Evolutionary conservation across 2,888 invertebrate genomes (phyloP).

Genomic region (Tenodera sinensis): DNA sequence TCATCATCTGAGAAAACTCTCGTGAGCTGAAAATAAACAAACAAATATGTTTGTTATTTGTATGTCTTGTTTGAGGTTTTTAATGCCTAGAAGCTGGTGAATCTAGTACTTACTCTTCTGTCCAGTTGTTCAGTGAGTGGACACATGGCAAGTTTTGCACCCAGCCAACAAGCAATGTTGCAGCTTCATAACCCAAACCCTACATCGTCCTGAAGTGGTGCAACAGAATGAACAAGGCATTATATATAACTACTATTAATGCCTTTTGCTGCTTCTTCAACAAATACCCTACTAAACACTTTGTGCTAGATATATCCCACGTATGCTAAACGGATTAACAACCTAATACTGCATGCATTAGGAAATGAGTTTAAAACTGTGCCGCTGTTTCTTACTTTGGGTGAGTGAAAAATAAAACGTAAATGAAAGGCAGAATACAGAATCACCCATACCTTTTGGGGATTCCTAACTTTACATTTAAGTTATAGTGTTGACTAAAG

Average conservation of each 20-base stretch:
- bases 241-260: background rate
- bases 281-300: too few species aligned
- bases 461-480: too few species aligned
- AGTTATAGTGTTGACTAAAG: too few species aligned
- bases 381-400: too few species aligned
- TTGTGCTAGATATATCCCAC: too few species aligned
- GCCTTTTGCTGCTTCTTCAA: background rate
- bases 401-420: too few species aligned
- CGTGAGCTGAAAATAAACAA: constrained; percentile 56
- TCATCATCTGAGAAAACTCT: constrained; percentile 77
- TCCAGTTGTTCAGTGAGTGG: background rate
- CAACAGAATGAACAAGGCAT: background rate
- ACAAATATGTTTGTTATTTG: background rate
- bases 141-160: background rate
- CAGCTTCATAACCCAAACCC: constrained; percentile 9
- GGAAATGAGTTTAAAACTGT: too few species aligned
- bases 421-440: too few species aligned
- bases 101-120: background rate
- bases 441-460: too few species aligned
- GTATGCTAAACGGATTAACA: too few species aligned
- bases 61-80: background rate
- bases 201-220: background rate
- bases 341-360: too few species aligned
- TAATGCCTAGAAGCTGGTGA: background rate
- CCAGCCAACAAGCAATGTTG: constrained; percentile 9